Evolutionary conservation across 1,140 invertebrate genomes (phyloP), one percentile per base, ranked within the genome.

Genomic region (Musca domestica): DNA sequence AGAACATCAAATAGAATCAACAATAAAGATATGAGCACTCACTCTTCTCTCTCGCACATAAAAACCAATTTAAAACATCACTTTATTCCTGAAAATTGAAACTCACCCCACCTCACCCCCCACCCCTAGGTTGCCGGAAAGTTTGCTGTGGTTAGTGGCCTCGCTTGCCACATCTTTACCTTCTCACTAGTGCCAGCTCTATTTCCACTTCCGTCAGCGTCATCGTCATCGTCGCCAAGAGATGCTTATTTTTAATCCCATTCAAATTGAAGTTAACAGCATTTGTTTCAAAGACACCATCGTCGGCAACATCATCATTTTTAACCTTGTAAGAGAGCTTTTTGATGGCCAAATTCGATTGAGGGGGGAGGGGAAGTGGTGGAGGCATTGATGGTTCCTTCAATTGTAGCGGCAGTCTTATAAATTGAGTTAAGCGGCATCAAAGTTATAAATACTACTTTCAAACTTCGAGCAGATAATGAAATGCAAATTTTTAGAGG

Each of bases 261-360:
- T 41, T 61, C 27, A 61, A 61, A 61, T 61, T 61, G 56, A 61
- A 61, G 56, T 61, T 61, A 61, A 61, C 56, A 61, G 56, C 56
- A 19, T 58, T 58, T 30, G 54, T 41, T 41, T 41, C 25, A 58
- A 30, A 27, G 54, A 27, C 54, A 27, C 25, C 22, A 25, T 10
- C 52, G 23, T 7, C 56, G 34, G 56, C 27, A 34, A 34, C 56
- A 34, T 17, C 56, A 61, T 61, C 15, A 61, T 61, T 61, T 61
- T 61, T 61, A 61, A 61, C n/a, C 56, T 61, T 61, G 27, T 61
- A 41, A 41, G 34, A 41, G 34, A 41, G 34, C 34, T 41, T 41
- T 41, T 41, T 41, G 34, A 41, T 41, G 34, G 34, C 34, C 34
- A 41, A 41, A 41, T 41, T 41, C 34, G 34, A 41, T 41, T 51